phyloP scores from a whole-genome alignment of 2,113 vertebrate genomes.

The Theristicus caerulescens region DNA sequence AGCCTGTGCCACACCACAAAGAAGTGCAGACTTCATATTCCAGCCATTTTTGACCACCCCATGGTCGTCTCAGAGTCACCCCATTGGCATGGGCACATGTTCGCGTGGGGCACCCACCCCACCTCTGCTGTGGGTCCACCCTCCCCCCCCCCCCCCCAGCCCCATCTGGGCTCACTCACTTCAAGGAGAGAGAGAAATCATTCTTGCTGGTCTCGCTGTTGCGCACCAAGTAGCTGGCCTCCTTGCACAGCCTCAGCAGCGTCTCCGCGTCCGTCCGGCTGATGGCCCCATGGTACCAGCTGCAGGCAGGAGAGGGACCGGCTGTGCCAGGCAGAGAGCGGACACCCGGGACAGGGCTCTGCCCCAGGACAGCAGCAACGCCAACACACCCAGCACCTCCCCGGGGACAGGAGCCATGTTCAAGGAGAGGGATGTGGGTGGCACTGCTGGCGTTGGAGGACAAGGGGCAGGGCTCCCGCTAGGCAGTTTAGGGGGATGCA shows the following conservation, averaged over 20 bases:
- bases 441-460: fast-evolving
- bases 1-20: background rate
- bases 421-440: background rate
- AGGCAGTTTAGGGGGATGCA: background rate
- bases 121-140: background rate
- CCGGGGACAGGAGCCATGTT: fast-evolving
- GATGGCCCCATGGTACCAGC: conserved; percentile 98
- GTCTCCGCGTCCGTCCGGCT: conserved; percentile 94
- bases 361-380: background rate
- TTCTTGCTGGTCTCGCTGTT: conserved; percentile 99
- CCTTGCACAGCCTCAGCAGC: conserved; percentile 93
- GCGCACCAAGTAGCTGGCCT: conserved; percentile 97
- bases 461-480: background rate
- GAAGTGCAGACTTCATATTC: background rate
- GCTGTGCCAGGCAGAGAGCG: background rate
- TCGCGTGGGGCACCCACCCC: fast-evolving
- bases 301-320: conserved; percentile 24
- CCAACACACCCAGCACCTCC: background rate
- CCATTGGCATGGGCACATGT: fast-evolving
- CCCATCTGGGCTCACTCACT: conserved; percentile 78
- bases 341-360: background rate
- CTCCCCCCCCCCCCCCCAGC: too few relatives aligned
- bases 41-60: background rate
- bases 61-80: fast-evolving
- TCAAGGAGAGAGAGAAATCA: conserved; percentile 96